Percentiles rank a stretch among this genome's conserved stretches.
Evolutionary conservation across 2,888 invertebrate genomes (phyloP).

Genomic region (Caenorhabditis panamensis): DNA sequence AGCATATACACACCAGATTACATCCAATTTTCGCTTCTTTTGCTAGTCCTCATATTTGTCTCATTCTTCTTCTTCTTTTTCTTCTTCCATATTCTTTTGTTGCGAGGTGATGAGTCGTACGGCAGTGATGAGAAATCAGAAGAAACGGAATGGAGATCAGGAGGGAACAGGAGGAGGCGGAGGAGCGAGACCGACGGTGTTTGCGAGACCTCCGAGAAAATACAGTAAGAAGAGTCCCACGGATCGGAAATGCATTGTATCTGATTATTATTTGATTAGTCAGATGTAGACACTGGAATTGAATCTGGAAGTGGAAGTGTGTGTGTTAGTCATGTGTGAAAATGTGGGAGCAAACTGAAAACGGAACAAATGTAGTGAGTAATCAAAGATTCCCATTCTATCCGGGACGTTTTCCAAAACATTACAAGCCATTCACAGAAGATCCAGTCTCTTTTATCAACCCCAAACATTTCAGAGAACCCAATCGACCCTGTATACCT

Average conservation of each 20-base stretch:
- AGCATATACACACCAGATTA: constrained; percentile 9
- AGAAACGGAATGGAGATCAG: constrained; percentile 21
- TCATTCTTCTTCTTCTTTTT: too few relatives aligned
- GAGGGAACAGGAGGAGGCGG: background rate
- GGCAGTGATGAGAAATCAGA: constrained; percentile 18
- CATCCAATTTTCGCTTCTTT: constrained; percentile 17
- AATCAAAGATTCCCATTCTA: too few relatives aligned
- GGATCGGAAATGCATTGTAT: too few relatives aligned
- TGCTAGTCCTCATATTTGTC: background rate
- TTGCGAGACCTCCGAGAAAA: constrained; percentile 23
- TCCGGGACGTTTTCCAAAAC: too few relatives aligned
- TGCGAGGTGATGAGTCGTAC: constrained; percentile 24
- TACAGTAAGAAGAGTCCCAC: constrained; percentile 21
- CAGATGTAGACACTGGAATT: too few relatives aligned
- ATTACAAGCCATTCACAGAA: too few relatives aligned
- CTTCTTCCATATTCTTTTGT: constrained; percentile 8
- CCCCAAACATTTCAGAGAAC: constrained; percentile 4
- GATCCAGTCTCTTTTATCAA: constrained; percentile 14
- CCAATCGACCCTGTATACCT: constrained; percentile 79
- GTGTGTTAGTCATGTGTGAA: background rate
- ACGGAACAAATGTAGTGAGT: too few relatives aligned
- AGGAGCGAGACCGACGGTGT: constrained; percentile 6
- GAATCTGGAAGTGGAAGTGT: too few relatives aligned
- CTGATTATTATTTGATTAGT: background rate
- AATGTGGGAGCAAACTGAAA: too few relatives aligned